Conservation (phyloP, 2,888 invertebrate species). For the Axea sp. region DNA sequence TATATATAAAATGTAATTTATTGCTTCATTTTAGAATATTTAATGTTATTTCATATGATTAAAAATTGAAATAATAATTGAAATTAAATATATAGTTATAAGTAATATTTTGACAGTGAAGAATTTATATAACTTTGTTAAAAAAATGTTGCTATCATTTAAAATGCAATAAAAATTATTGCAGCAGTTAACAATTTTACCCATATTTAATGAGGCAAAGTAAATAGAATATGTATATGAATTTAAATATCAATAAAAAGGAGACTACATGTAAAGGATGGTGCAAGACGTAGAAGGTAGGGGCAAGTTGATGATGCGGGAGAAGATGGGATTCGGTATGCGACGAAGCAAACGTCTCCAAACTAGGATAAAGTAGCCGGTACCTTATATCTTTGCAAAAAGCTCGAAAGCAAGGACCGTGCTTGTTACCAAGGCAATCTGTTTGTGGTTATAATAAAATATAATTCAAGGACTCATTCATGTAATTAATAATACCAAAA, state of each 20-base stretch:
- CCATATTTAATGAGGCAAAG: background rate
- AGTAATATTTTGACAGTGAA: too few species aligned
- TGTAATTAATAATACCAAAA: conserved; percentile 38
- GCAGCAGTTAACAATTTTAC: background rate
- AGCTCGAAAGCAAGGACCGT: conserved; percentile 44
- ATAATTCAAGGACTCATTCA: conserved; percentile 9
- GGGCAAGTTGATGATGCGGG: conserved; percentile 48
- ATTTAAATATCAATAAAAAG: conserved; percentile 16
- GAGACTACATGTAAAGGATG: conserved; percentile 16
- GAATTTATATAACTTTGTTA: too few species aligned
- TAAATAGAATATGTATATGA: background rate
- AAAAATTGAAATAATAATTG: too few species aligned
- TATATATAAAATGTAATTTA: too few species aligned
- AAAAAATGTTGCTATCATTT: too few species aligned
- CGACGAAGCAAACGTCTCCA: conserved; percentile 68
- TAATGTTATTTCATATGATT: too few species aligned
- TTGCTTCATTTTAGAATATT: too few species aligned
- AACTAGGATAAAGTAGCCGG: conserved; percentile 71
- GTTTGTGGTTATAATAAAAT: conserved; percentile 21
- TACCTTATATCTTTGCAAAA: conserved; percentile 67
- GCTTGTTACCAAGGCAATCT: conserved; percentile 45
- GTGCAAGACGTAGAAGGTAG: conserved; percentile 30
- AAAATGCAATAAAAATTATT: too few species aligned
- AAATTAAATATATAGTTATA: too few species aligned
- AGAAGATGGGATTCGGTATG: conserved; percentile 68